phyloP scores from a whole-genome alignment of 2,113 vertebrate species.

The Rhinopomastus cyanomelas region DNA sequence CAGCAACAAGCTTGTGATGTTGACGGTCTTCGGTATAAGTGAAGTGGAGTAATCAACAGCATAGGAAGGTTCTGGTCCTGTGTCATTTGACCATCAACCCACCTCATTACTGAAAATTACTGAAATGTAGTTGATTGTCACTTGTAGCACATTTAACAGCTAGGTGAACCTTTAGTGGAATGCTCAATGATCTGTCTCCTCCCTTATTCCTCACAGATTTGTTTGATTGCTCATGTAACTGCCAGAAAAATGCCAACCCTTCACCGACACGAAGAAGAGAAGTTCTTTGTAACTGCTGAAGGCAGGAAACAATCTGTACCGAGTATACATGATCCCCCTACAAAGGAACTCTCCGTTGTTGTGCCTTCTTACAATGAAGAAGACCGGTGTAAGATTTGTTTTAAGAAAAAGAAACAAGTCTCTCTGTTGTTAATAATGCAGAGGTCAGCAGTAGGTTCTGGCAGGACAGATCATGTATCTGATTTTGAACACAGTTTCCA shows the following conservation, averaged over 20 bases:
- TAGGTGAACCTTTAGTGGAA: not conserved
- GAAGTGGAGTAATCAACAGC: not conserved
- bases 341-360: slow-evolving; percentile 87
- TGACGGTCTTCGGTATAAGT: not conserved
- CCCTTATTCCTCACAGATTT: slow-evolving; percentile 71
- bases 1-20: not conserved
- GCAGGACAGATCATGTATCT: not conserved
- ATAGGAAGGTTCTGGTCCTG: not conserved
- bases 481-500: not conserved
- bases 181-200: not conserved
- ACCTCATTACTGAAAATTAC: not conserved
- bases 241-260: slow-evolving; percentile 77
- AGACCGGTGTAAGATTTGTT: slow-evolving; percentile 73
- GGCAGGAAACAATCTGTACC: slow-evolving; percentile 79
- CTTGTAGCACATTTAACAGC: not conserved
- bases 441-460: not conserved
- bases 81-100: accelerated
- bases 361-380: slow-evolving; percentile 96
- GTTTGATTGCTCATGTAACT: slow-evolving; percentile 82
- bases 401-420: slow-evolving; percentile 46
- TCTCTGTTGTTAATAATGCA: not conserved
- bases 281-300: slow-evolving; percentile 76
- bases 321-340: slow-evolving; percentile 82
- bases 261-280: slow-evolving; percentile 80
- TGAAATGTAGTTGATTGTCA: not conserved